These are phyloP conservation scores for Gallinago nigripennis DNA, from an alignment of 2,797 vertebrate genomes.

Conservation along the genomic window DNA sequence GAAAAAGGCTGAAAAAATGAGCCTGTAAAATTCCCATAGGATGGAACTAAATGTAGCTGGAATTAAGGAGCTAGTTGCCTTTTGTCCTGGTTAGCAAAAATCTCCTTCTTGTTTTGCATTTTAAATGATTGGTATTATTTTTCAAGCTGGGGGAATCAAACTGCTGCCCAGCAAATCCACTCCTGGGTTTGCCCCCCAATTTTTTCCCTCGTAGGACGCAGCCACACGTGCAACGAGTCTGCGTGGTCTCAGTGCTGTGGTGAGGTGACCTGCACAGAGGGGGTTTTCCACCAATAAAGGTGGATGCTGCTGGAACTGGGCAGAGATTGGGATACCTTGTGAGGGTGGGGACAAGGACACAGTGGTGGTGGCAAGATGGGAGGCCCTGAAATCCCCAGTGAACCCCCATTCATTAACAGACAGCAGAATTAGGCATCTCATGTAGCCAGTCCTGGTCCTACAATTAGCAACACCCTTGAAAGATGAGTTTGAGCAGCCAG, in stretches of 20 bases:
- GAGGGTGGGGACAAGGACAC: background rate
- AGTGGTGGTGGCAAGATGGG: background rate
- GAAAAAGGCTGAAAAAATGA: slow-evolving; percentile 43
- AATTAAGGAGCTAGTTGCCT: slow-evolving; percentile 50
- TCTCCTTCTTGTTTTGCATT: background rate
- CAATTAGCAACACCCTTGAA: background rate
- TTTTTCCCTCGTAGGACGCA: background rate
- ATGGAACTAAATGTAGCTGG: slow-evolving; percentile 58
- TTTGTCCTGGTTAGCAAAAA: slow-evolving; percentile 50
- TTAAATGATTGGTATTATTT: background rate
- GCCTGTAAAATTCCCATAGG: slow-evolving; percentile 49
- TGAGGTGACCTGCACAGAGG: background rate
- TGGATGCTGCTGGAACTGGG: background rate
- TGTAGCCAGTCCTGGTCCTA: background rate
- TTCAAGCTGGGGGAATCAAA: background rate
- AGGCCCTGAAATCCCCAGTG: background rate
- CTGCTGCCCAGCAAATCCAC: background rate
- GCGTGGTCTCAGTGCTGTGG: rapidly evolving
- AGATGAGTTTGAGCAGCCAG: background rate
- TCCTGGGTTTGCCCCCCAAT: background rate
- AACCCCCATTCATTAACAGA: background rate
- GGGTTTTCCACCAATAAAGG: background rate
- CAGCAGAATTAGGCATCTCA: background rate
- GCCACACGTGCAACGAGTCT: background rate
- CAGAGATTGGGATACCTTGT: background rate